Percentiles rank a stretch among this genome's conserved stretches.
Conservation (phyloP, 1,140 invertebrate species). For the Brachionus sp. region DNA sequence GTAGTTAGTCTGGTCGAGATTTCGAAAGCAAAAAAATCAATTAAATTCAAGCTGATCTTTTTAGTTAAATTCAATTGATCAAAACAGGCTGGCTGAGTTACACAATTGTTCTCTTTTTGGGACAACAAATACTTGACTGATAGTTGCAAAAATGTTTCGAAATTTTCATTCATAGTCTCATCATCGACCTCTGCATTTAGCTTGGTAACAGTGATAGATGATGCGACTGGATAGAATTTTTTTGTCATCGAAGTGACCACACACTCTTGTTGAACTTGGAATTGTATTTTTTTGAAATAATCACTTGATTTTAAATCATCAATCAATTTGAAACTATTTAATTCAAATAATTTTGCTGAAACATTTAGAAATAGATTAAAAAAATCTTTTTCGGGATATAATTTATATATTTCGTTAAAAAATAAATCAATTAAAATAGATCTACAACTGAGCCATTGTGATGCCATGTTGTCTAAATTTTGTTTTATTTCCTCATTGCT, state of each 20-base stretch:
- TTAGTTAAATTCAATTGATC: neutral
- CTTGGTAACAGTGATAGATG: constrained; percentile 9
- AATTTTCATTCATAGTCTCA: neutral
- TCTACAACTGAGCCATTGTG: neutral
- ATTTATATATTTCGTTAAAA: neutral
- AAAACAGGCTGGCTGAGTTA: neutral
- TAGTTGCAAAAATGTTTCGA: constrained; percentile 14
- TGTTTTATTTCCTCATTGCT: neutral
- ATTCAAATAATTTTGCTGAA: neutral
- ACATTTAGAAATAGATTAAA: constrained; percentile 14
- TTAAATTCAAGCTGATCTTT: neutral
- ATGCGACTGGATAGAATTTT: neutral
- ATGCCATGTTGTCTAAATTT: neutral
- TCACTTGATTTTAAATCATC: neutral
- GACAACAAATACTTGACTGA: constrained; percentile 1
- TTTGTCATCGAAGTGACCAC: neutral
- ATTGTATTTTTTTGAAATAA: constrained; percentile 21
- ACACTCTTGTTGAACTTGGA: neutral
- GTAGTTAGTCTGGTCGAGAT: neutral
- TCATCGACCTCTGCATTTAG: neutral
- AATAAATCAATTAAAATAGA: neutral
- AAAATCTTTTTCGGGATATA: constrained; percentile 14
- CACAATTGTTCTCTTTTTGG: neutral
- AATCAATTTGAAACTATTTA: neutral
- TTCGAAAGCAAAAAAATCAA: constrained; percentile 7